phyloP scores from a whole-genome alignment of 2,113 vertebrate species.

The Silurus meridionalis region DNA sequence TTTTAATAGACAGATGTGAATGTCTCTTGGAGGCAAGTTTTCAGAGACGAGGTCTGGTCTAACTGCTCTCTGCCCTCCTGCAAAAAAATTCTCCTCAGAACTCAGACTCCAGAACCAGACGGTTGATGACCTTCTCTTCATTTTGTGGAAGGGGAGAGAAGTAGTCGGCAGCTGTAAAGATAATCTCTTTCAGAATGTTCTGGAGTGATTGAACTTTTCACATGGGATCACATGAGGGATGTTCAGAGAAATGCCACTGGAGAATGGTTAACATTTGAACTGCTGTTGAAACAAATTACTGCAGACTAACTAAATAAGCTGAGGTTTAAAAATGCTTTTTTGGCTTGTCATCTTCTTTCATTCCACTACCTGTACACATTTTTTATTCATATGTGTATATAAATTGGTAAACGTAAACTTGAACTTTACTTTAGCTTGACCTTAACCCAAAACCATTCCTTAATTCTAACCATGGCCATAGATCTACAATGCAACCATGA shows the following conservation, averaged over 20 bases:
- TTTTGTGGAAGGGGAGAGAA: slow-evolving; percentile 25
- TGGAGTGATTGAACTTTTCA: slow-evolving; percentile 44
- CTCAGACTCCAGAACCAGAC: slow-evolving; percentile 44
- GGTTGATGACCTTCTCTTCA: slow-evolving; percentile 7
- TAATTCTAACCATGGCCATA: not conserved
- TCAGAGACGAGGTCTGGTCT: slow-evolving; percentile 31
- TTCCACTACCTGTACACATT: not conserved
- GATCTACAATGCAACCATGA: slow-evolving; percentile 16
- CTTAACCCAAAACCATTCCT: not conserved
- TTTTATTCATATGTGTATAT: not conserved
- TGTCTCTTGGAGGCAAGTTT: slow-evolving; percentile 43
- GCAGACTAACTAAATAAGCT: slow-evolving; percentile 13
- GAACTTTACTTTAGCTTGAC: not conserved
- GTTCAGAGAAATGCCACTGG: slow-evolving; percentile 30
- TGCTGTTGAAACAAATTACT: slow-evolving; percentile 31
- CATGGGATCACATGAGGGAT: slow-evolving; percentile 32
- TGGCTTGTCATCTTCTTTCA: not conserved
- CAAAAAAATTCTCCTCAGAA: slow-evolving; percentile 34
- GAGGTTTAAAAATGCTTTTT: not conserved
- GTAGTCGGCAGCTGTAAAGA: slow-evolving; percentile 43
- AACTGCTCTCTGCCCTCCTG: slow-evolving; percentile 37
- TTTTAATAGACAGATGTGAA: slow-evolving; percentile 60
- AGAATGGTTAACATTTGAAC: slow-evolving; percentile 42
- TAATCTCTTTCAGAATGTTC: slow-evolving; percentile 45
- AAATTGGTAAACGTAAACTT: not conserved